Evolutionary conservation across 30 jellyfish, hydroid and myxozoan species (phyloP), one percentile per base, ranked within the genome.

Genomic region (Hydra vulgaris): DNA sequence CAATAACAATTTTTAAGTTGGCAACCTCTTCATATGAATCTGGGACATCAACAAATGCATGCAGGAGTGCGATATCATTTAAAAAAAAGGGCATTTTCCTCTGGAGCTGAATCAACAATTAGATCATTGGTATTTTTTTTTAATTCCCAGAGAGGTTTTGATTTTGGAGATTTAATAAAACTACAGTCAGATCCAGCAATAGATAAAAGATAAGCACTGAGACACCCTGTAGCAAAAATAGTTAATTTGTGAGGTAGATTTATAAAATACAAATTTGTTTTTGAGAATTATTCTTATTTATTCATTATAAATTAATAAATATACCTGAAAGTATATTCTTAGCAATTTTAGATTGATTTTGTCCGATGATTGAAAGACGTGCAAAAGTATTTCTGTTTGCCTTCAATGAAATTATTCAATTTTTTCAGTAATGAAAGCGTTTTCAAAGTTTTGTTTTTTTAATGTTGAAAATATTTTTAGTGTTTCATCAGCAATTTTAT

Each of bases 41-140:
- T 17, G 79, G 26, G 22, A 81, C 25, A 73, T 22, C 74, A 18
- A 66, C 78, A 23, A 87, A 23, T 71, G 66, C 82, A 25, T 82
- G 95, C 27, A 86, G 7, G 5, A 86, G 74, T 23, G 95, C 95
- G 85, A 79, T 86, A 21, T 79, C 93, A 73, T 86, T 90, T 22
- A n/a, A 86, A 53, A 15, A 86, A 40, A 17, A 71, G 21, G 27
- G 79, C 27, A 71, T n/a, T 56, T 17, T 56, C 71, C n/a, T n/a
- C 71, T 56, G 18, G 18, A 56, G n/a, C 71, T 15, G 71, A 56
- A n/a, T 56, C 71, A 56, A n/a, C 71, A 56, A 56, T n/a, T 15
- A n/a, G 71, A 56, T 56, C 71, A 15, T 56, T 56, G 71, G 71
- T 56, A n/a, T 56, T 17, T 56, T 56, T 56, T 56, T 56, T n/a